phyloP scores from a whole-genome alignment of 53 echinoderm and acorn worm species.

The Echinarachnius parma region DNA sequence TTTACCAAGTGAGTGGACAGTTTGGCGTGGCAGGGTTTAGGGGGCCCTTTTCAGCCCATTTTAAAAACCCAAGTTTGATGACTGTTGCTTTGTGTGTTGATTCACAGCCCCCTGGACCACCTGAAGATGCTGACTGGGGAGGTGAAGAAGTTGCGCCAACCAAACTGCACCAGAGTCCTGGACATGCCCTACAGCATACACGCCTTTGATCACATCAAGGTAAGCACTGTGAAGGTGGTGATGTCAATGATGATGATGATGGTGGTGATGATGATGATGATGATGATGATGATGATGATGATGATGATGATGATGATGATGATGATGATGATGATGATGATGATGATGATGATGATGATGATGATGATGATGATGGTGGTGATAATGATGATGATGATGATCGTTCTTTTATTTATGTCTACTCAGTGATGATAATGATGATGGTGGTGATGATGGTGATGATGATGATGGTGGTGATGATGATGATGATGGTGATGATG shows the following conservation, averaged over 20 bases:
- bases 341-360: slow-evolving; percentile 17
- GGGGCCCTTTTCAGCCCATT: too few species aligned
- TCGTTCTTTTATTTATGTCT: too few species aligned
- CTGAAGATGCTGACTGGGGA: slow-evolving; percentile 52
- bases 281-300: not conserved
- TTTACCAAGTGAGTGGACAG: too few species aligned
- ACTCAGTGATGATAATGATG: slow-evolving; percentile 11
- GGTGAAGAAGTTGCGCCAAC: slow-evolving; percentile 73
- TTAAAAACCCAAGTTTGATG: too few species aligned
- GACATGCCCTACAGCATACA: slow-evolving; percentile 84
- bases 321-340: slow-evolving; percentile 33
- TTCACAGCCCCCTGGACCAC: slow-evolving; percentile 52
- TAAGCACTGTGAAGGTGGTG: slow-evolving; percentile 6
- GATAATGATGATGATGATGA: slow-evolving; percentile 4
- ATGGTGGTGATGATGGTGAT: not conserved
- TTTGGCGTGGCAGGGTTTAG: too few species aligned
- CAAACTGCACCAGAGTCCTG: slow-evolving; percentile 77
- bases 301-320: slow-evolving; percentile 25
- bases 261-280: slow-evolving; percentile 30
- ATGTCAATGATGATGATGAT: slow-evolving; percentile 11
- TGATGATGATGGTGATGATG: not conserved
- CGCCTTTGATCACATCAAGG: slow-evolving; percentile 89
- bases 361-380: slow-evolving; percentile 11
- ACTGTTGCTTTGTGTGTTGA: not conserved
- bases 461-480: not conserved